These are phyloP conservation scores for Chiloscyllium plagiosum DNA, from an alignment of 2,113 vertebrate species.

Conservation along the genomic window DNA sequence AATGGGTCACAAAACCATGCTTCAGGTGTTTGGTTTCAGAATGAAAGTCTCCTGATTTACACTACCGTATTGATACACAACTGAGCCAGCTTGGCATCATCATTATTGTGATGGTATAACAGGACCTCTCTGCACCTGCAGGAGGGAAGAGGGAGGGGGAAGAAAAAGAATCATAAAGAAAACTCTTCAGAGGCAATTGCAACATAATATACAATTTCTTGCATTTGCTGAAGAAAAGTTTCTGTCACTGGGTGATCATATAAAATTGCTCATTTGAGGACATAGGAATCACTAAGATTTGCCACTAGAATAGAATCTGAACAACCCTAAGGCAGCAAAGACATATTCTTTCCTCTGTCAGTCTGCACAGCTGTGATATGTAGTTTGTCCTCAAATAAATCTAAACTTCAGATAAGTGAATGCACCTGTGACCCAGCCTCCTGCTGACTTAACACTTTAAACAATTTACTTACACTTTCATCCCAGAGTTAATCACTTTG, in stretches of 20 bases:
- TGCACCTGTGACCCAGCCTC: background rate
- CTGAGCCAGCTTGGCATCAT: background rate
- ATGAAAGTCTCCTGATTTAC: background rate
- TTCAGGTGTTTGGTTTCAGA: background rate
- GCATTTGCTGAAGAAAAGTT: background rate
- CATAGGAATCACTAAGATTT: background rate
- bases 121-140: background rate
- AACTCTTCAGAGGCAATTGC: background rate
- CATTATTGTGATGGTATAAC: background rate
- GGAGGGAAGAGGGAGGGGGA: no score
- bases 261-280: background rate
- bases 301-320: no score
- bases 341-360: background rate
- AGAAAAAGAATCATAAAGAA: background rate
- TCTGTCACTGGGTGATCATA: background rate
- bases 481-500: conserved; percentile 13
- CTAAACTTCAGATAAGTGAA: conserved; percentile 6
- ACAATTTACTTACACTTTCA: conserved; percentile 35
- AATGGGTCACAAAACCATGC: background rate
- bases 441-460: conserved; percentile 28
- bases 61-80: background rate
- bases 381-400: conserved; percentile 20
- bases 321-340: background rate
- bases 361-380: background rate
- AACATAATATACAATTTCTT: background rate